Evolutionary conservation across 2,888 invertebrate genomes (phyloP).

Genomic region (Aporophyla nigra): DNA sequence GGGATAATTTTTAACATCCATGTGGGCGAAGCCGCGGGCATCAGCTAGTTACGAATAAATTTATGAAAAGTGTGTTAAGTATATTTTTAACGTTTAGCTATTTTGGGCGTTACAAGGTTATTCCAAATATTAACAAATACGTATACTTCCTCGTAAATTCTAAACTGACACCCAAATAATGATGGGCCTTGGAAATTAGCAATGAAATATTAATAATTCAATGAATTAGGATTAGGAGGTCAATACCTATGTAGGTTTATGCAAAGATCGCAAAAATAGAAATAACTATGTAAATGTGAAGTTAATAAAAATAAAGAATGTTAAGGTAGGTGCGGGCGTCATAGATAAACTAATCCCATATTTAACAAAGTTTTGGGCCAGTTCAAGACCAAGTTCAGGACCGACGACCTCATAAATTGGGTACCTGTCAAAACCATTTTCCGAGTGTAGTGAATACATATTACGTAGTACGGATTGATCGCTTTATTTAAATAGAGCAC

Average conservation of each 20-base stretch:
- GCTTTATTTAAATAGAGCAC: conserved; percentile 23
- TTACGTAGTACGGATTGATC: conserved; percentile 14
- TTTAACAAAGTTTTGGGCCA: conserved; percentile 7
- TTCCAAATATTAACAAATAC: neutral
- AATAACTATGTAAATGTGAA: neutral
- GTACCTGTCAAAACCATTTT: conserved; percentile 29
- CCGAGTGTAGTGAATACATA: neutral
- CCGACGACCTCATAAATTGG: conserved; percentile 12
- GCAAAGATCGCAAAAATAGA: neutral
- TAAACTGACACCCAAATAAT: neutral
- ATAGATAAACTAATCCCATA: neutral
- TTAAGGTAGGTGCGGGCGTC: neutral
- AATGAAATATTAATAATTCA: conserved; percentile 1
- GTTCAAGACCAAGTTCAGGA: conserved; percentile 17
- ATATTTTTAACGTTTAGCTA: conserved; percentile 8
- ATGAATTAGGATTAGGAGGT: conserved; percentile 9
- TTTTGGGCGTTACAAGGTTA: conserved; percentile 16
- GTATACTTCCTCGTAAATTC: conserved; percentile 32
- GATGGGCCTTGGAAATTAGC: conserved; percentile 6
- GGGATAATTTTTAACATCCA: too few species aligned
- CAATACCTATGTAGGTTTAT: conserved; percentile 5
- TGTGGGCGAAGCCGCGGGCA: too few species aligned
- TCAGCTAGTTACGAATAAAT: neutral
- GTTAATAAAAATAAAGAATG: neutral
- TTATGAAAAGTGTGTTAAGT: neutral